These are phyloP conservation scores for Albula goreensis DNA, from an alignment of 2,113 vertebrate species.

Conservation along the genomic window DNA sequence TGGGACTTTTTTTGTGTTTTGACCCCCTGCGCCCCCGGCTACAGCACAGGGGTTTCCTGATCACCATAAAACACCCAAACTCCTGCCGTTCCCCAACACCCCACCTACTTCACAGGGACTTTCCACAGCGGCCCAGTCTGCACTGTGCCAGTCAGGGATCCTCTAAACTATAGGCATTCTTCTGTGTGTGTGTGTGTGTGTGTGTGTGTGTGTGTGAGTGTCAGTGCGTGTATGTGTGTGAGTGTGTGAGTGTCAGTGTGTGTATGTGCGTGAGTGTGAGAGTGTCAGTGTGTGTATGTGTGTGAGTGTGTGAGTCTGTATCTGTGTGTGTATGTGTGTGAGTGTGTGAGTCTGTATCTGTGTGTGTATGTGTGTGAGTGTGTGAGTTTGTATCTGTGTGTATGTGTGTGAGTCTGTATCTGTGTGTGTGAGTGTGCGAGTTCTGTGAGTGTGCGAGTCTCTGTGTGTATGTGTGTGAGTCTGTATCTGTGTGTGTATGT, in stretches of 20 bases:
- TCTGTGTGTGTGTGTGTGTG: background rate
- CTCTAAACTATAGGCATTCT: background rate
- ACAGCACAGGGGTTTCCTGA: constrained; percentile 20
- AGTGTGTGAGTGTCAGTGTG: background rate
- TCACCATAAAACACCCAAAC: background rate
- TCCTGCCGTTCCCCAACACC: constrained; percentile 19
- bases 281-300: background rate
- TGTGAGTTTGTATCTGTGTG: constrained; percentile 25
- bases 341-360: constrained; percentile 7
- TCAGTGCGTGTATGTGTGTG: constrained; percentile 16
- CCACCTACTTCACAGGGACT: constrained; percentile 10
- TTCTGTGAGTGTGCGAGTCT: no score
- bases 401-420: background rate
- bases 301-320: constrained; percentile 8
- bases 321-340: constrained; percentile 4
- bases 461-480: background rate
- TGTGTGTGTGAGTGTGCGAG: background rate
- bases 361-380: constrained; percentile 29
- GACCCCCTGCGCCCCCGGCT: background rate
- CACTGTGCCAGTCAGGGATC: background rate
- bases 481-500: background rate
- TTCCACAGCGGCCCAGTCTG: background rate
- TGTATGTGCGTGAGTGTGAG: constrained; percentile 2
- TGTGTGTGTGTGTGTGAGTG: background rate
- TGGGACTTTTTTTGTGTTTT: background rate